phyloP scores from a whole-genome alignment of 1,140 invertebrate species.

The Orius insidiosus region DNA sequence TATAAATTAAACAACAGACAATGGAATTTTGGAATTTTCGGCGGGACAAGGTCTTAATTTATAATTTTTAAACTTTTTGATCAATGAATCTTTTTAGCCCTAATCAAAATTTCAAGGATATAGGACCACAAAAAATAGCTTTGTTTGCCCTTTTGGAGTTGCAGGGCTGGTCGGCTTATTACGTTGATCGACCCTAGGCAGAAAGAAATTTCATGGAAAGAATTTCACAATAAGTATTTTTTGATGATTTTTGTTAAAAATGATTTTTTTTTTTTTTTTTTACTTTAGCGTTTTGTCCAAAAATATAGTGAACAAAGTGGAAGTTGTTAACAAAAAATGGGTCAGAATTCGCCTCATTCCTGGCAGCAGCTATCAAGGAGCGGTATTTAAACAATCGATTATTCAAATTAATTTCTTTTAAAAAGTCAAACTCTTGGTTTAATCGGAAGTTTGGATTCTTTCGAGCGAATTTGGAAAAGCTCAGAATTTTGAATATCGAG shows the following conservation, averaged over 20 bases:
- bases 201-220: slow-evolving; percentile 94
- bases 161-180: slow-evolving; percentile 17
- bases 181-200: slow-evolving; percentile 22
- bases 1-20: slow-evolving; percentile 9
- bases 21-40: slow-evolving; percentile 21
- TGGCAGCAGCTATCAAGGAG: slow-evolving; percentile 47
- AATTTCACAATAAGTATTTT: slow-evolving; percentile 70
- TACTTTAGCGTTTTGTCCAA: slow-evolving; percentile 72
- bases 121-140: slow-evolving; percentile 20
- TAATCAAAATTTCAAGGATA: slow-evolving; percentile 18
- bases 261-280: too few species aligned
- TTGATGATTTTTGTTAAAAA: slow-evolving; percentile 22
- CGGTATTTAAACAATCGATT: slow-evolving; percentile 26
- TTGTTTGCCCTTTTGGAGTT: slow-evolving; percentile 19
- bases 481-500: slow-evolving; percentile 81
- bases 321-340: slow-evolving; percentile 99
- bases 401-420: slow-evolving; percentile 20
- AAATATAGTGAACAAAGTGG: slow-evolving; percentile 84
- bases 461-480: slow-evolving; percentile 97
- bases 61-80: neutral
- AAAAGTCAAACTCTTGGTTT: slow-evolving; percentile 78
- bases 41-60: slow-evolving; percentile 16
- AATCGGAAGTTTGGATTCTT: slow-evolving; percentile 97
- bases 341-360: slow-evolving; percentile 68
- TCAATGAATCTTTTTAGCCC: slow-evolving; percentile 11